Base-by-base conservation (phyloP, 2,113 vertebrate genomes). In the Eulemur macaco region DNA sequence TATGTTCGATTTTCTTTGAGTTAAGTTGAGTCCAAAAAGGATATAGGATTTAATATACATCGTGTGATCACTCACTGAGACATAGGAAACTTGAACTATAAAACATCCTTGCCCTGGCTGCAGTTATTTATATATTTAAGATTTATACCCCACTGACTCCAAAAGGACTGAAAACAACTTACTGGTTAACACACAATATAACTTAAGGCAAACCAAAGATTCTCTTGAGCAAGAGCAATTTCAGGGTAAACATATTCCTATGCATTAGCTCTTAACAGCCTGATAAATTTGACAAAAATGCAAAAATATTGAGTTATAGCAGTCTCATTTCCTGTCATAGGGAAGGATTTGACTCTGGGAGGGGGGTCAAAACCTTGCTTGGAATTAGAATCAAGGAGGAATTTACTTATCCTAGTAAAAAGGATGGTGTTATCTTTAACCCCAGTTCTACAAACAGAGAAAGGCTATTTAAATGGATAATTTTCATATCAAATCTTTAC, bases 301-400 rank as follows among this genome's bases (percentile, higher is more conserved):
- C 37, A 82, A 76, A 83, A 96, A n/a, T 4, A 34, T 14, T 85
- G 66, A 93, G 3, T 34, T 54, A 83, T 34, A 91, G 42, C 18
- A 18, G 27, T 39, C 23, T 86, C 8, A 68, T 39, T 88, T 95
- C 14, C 10, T 74, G 1, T 82, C 37, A 89, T 3, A 50, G 8
- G 34, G 27, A 92, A 77, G 45, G 23, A 76, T 64, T 87, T 81
- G 95, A 89, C 86, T 95, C 21, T 58, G 93, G 8, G 13, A 29
- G 17, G 11, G 17, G 9, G 89, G 37, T 87, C 10, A 78, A 91
- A 89, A 91, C 13, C 93, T 95, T 50, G 73, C 39, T 63, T 94
- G 15, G 78, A 90, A 37, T 87, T 81, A 91, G 31, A 81, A 78
- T 87, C 45, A 88, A 95, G 81, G 56, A 90, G n/a, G 14, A 95